Conservation (phyloP, 37 sponge, comb jelly and placozoan genomes). For the Bolinopsis microptera region DNA sequence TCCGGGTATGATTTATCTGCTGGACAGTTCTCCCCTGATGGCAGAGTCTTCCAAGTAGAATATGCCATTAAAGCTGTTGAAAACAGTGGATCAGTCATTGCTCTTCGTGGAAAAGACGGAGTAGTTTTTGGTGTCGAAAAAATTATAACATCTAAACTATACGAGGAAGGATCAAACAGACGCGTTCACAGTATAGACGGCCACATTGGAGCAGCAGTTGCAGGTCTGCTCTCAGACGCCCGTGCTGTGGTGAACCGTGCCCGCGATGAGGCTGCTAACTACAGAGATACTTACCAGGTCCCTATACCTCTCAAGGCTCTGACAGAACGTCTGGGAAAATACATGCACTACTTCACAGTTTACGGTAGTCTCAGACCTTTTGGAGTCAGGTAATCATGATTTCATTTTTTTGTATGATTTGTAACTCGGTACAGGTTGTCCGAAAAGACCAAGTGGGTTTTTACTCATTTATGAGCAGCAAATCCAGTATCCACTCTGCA, state of each 20-base stretch:
- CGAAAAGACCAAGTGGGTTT: too few species aligned
- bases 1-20: constrained; percentile 89
- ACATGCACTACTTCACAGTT: constrained; percentile 87
- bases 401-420: not conserved
- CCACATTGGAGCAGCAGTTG: constrained; percentile 87
- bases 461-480: too few species aligned
- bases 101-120: constrained; percentile 86
- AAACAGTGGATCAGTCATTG: constrained; percentile 90
- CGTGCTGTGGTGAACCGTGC: constrained; percentile 76
- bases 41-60: constrained; percentile 93
- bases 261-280: constrained; percentile 81
- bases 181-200: constrained; percentile 85
- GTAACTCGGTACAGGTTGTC: too few species aligned
- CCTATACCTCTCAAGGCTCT: constrained; percentile 87
- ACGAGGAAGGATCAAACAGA: constrained; percentile 80
- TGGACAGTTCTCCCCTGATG: constrained; percentile 94
- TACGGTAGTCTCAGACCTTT: constrained; percentile 86
- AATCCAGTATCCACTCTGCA: too few species aligned
- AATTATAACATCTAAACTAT: constrained; percentile 86
- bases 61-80: constrained; percentile 94
- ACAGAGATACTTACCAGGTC: constrained; percentile 71
- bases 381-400: constrained; percentile 79
- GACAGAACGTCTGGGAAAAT: constrained; percentile 81
- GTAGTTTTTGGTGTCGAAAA: constrained; percentile 99
- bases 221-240: constrained; percentile 91